Base-by-base conservation (phyloP, 2,888 invertebrate species). In the Coenonympha glycerion region DNA sequence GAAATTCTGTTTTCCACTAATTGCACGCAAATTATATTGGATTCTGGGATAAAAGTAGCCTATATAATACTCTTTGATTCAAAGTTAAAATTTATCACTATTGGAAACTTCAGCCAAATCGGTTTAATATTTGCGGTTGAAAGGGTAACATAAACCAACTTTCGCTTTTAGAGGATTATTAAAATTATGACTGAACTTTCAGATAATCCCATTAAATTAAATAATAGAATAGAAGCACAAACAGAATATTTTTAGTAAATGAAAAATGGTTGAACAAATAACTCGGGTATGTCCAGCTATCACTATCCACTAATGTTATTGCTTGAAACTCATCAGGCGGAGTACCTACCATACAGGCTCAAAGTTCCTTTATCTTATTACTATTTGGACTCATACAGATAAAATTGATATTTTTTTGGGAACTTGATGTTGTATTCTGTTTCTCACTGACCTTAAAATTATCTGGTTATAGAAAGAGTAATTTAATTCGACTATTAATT, bases 211-310 rank as follows among this genome's bases (percentile, higher is more conserved):
- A 24, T 6, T 21, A 21, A 5, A 5, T 21, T 21, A 4, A 21
- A 21, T 11, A 28, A 3, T 28, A 4, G 28, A 11, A 28, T 28
- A 11, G 5, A 11, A 11, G 11, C 30, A 30, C 30, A 30, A 33
- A 33, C 6, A 31, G 6, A 6, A 8, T 31, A 13, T 31, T 31
- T 8, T 15, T n/a, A 31, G 8, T 8, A 31, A 31, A 15, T 13
- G 8, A 31, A 15, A 33, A 33, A 33, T 11, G 19, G 3, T 36
- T 36, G 36, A 11, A 19, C n/a, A 36, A 53, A 58, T 61, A 15
- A 15, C 6, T 31, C 15, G 31, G 6, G 16, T 31, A 33, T 9
- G 31, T 16, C 31, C 31, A 33, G 15, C 31, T 16, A 33, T 33
- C 31, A 33, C 39, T 39, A 13, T 16, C 33, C 31, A 33, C 39